Evolutionary conservation across 23 tunicate genomes (phyloP).

Genomic region (Trididemnum miniatum): DNA sequence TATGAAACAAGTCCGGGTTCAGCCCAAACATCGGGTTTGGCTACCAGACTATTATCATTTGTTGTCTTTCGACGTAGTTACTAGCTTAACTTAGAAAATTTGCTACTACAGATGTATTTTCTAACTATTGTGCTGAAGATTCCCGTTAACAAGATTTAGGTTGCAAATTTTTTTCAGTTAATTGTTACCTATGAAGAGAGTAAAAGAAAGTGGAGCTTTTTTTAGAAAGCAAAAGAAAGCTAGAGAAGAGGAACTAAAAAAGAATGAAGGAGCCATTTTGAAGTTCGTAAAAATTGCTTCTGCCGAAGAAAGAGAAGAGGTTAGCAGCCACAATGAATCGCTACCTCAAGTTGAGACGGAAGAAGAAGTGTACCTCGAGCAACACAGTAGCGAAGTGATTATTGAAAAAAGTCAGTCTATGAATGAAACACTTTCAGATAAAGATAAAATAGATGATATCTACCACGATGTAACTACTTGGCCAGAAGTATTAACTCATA

Average conservation of each 20-base stretch:
- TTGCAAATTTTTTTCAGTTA: too few relatives aligned
- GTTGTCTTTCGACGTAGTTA: too few relatives aligned
- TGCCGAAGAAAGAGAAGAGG: conserved; percentile 17
- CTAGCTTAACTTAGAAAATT: too few relatives aligned
- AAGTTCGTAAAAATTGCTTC: too few relatives aligned
- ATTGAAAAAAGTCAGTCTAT: conserved; percentile 18
- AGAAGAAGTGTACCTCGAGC: conserved; percentile 16
- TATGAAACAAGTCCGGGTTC: too few relatives aligned
- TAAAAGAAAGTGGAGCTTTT: conserved; percentile 15
- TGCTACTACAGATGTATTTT: too few relatives aligned
- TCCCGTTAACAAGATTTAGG: too few relatives aligned
- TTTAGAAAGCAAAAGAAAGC: conserved; percentile 9
- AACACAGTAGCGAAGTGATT: conserved; percentile 13
- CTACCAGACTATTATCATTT: too few relatives aligned
- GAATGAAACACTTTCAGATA: conserved; percentile 27
- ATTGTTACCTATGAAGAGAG: conserved; percentile 4
- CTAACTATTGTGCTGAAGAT: too few relatives aligned
- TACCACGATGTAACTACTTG: conserved; percentile 32
- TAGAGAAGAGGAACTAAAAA: neutral
- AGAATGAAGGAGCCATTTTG: conserved; percentile 15
- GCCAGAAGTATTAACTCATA: conserved; percentile 34
- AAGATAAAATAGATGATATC: conserved; percentile 31
- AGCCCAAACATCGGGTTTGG: too few relatives aligned
- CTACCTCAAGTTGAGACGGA: conserved; percentile 30
- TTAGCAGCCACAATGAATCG: conserved; percentile 12